Evolutionary conservation across 2,797 vertebrate species (phyloP).

Genomic region (Tenualosa ilisha): DNA sequence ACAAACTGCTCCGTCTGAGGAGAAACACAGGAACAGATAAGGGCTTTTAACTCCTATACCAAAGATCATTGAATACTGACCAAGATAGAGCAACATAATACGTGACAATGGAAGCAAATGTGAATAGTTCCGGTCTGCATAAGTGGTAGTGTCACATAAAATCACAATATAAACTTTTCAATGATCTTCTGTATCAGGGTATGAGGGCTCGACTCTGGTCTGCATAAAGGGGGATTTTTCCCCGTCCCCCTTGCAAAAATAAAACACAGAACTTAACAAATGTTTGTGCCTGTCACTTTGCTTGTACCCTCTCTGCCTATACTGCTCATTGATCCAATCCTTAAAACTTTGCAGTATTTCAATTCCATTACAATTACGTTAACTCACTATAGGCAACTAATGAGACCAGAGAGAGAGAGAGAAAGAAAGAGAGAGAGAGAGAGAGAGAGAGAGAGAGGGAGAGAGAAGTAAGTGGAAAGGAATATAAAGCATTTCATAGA

Average conservation of each 20-base stretch:
- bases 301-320: neutral
- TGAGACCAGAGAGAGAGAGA: constrained; percentile 28
- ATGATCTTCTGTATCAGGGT: too few relatives aligned
- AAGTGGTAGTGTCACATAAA: too few relatives aligned
- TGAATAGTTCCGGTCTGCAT: too few relatives aligned
- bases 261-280: too few relatives aligned
- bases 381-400: constrained; percentile 32
- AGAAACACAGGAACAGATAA: neutral
- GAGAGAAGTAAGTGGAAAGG: neutral
- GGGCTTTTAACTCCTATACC: neutral
- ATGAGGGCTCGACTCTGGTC: too few relatives aligned
- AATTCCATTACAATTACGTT: neutral
- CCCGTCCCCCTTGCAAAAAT: too few relatives aligned
- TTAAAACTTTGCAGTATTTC: neutral
- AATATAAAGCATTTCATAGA: neutral
- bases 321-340: neutral
- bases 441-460: constrained; percentile 23
- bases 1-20: constrained; percentile 93
- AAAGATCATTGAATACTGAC: too few relatives aligned
- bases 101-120: too few relatives aligned
- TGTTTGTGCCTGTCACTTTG: too few relatives aligned
- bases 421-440: constrained; percentile 34
- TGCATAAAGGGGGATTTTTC: too few relatives aligned
- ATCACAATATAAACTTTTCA: too few relatives aligned
- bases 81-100: too few relatives aligned